Evolutionary conservation across 1,140 invertebrate genomes (phyloP), one percentile per base, ranked within the genome.

Genomic region (Cotesia vestalis): DNA sequence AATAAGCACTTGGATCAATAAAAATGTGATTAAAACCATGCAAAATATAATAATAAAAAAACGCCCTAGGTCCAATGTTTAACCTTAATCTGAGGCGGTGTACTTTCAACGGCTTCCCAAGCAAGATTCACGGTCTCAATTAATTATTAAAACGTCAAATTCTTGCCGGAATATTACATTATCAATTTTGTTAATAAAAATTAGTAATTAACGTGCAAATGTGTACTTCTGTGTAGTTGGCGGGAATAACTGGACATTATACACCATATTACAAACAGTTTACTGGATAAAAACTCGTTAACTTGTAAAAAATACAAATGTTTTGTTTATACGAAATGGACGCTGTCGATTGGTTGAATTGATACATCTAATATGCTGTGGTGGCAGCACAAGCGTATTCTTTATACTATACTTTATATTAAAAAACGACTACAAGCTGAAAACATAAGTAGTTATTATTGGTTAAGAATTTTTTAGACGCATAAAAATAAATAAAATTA

Each of bases 21-120:
- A 17, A 64, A 63, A 69, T 46, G 5, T 3, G 8, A 46, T 27
- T 46, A 40, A 74, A 66, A 74, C 53, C 73, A 74, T 74, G 73
- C 73, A 73, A 46, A 46, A 46, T 46, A 46, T 46, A 69, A 11
- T 20, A 11, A 27, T 8, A 34, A 3, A 61, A 61, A 61, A 27
- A 9, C 36, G 14, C 38, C 38, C 3, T 66, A 46, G 4, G n/a
- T 52, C 38, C 36, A 66, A 52, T 38, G 35, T 36, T 17, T 66
- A 66, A 46, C 36, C 36, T 52, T 17, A 36, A 52, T 52, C 14
- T 20, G 63, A 61, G 27, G 59, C 11, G 14, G 17, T 8, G 5
- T 8, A 35, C 2, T 17, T 61, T 27, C 4, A 27, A 20, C 27
- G 5, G 59, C 59, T 27, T 61, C 27, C 27, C 1, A 61, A 5